A percentile compares a stretch with the other conserved stretches of the same genome.
Evolutionary conservation across 2,113 vertebrate species (phyloP).

Genomic region (Trematocara marginatum): DNA sequence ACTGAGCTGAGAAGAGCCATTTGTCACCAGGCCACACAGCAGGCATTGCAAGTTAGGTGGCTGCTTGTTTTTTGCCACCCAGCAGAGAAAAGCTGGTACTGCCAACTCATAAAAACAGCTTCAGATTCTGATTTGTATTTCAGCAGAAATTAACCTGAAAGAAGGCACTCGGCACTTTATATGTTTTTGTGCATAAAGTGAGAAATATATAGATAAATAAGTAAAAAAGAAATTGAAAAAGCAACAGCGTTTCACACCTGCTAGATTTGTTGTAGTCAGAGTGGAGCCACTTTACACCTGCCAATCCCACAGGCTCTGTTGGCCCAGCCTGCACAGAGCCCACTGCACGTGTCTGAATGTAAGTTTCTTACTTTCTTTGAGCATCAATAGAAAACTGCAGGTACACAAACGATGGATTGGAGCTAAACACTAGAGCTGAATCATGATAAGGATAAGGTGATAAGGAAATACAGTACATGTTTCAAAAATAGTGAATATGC

Average conservation of each 20-base stretch:
- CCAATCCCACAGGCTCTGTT: conserved; percentile 54
- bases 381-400: background rate
- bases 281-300: conserved; percentile 66
- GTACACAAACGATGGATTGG: background rate
- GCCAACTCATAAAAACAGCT: conserved; percentile 49
- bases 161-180: background rate
- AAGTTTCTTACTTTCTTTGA: background rate
- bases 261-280: conserved; percentile 48
- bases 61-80: conserved; percentile 62
- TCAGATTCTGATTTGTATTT: conserved; percentile 9
- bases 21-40: conserved; percentile 68
- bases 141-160: conserved; percentile 17
- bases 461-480: background rate
- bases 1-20: conserved; percentile 63
- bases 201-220: background rate
- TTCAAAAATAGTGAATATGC: background rate
- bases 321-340: conserved; percentile 39
- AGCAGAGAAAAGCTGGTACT: conserved; percentile 52
- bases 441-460: background rate
- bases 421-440: conserved; percentile 2
- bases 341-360: background rate
- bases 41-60: conserved; percentile 56
- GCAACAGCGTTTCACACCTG: conserved; percentile 42
- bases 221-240: background rate
- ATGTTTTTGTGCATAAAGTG: background rate